These are phyloP conservation scores for Neopipo cinnamomea DNA, from an alignment of 2,113 vertebrate genomes.

Conservation along the genomic window DNA sequence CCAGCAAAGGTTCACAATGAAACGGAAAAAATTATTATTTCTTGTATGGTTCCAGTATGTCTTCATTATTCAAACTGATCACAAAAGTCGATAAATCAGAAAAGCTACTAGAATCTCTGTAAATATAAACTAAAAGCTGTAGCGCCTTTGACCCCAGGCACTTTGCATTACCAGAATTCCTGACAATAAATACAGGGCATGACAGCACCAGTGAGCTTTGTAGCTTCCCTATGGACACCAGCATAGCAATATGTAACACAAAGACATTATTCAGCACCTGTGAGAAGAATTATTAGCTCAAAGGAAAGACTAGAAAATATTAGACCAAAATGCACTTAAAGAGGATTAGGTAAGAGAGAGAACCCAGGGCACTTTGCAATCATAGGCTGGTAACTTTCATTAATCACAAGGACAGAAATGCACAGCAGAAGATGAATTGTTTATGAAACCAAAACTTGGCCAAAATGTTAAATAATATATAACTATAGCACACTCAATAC, in stretches of 20 bases:
- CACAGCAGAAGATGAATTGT: background rate
- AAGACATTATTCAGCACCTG: background rate
- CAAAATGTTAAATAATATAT: constrained; percentile 44
- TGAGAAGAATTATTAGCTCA: background rate
- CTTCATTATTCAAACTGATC: constrained; percentile 13
- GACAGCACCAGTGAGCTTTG: background rate
- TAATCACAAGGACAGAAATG: constrained; percentile 16
- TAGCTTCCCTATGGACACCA: background rate
- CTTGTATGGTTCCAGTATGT: background rate
- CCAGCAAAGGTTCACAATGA: background rate
- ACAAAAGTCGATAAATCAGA: constrained; percentile 25
- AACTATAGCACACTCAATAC: background rate
- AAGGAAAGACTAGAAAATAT: background rate
- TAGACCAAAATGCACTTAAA: constrained; percentile 1
- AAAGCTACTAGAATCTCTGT: background rate
- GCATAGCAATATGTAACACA: background rate
- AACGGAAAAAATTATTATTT: background rate
- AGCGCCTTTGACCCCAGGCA: background rate
- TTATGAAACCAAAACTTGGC: constrained; percentile 23
- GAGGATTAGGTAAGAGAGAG: constrained; percentile 22
- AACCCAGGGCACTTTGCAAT: constrained; percentile 2
- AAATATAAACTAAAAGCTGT: constrained; percentile 2
- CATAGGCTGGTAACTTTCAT: constrained; percentile 3
- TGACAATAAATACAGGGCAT: background rate
- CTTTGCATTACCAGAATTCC: background rate